These are phyloP conservation scores for Argyrosomus regius DNA, from an alignment of 2,797 vertebrate species.

Conservation along the genomic window DNA sequence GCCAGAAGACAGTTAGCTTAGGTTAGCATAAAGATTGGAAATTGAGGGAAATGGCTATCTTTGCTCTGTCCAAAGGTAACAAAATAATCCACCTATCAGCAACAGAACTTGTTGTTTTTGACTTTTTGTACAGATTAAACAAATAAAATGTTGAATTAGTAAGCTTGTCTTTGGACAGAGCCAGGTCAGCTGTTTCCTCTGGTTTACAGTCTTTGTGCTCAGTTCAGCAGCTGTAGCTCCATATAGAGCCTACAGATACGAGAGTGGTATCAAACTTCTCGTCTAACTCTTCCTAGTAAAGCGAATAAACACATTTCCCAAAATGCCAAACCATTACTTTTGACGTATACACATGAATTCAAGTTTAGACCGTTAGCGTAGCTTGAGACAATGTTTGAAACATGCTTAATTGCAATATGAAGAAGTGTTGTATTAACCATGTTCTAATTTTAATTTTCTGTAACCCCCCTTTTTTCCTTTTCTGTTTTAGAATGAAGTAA, in stretches of 20 bases:
- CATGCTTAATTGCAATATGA: constrained; percentile 77
- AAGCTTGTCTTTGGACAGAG: not conserved
- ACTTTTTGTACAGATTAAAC: not conserved
- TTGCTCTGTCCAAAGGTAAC: not conserved
- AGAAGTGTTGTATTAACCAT: constrained; percentile 81
- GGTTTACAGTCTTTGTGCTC: not conserved
- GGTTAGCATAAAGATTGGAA: not conserved
- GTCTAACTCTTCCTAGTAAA: not conserved
- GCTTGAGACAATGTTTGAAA: constrained; percentile 53
- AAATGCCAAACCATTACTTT: constrained; percentile 10
- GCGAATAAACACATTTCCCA: not conserved
- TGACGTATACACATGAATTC: not conserved
- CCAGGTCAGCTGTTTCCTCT: not conserved
- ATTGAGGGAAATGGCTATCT: not conserved
- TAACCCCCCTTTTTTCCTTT: constrained; percentile 82
- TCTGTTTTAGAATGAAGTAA: constrained; percentile 90
- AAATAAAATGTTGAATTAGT: not conserved
- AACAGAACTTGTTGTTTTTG: not conserved
- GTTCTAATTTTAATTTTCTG: constrained; percentile 84
- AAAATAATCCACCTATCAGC: not conserved
- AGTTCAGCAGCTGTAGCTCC: not conserved
- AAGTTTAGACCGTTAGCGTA: constrained; percentile 15
- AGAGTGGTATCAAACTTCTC: not conserved
- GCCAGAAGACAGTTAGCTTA: not conserved
- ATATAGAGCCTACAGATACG: not conserved